Evolutionary conservation across 2,888 invertebrate species (phyloP).

Genomic region (Agonopterix heracliana): DNA sequence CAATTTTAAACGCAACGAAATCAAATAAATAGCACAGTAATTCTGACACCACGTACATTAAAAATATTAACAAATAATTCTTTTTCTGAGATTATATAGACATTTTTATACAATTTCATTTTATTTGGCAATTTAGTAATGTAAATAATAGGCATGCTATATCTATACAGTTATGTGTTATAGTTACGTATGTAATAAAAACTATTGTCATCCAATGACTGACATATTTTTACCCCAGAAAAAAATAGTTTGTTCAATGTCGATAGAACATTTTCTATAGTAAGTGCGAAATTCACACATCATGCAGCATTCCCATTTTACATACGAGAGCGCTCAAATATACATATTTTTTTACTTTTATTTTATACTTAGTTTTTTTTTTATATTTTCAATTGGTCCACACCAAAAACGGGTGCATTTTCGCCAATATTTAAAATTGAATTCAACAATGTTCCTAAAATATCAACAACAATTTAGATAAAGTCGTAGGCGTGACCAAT

Average conservation of each 20-base stretch:
- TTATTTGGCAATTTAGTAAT: constrained; percentile 1
- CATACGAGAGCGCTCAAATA: too few species aligned
- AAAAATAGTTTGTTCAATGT: too few species aligned
- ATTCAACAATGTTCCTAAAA: constrained; percentile 1
- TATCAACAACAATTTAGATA: constrained; percentile 14
- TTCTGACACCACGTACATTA: background rate
- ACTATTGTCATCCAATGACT: constrained; percentile 1
- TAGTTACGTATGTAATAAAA: constrained; percentile 7
- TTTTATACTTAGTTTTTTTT: too few species aligned
- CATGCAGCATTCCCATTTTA: too few species aligned
- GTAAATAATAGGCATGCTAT: constrained; percentile 2
- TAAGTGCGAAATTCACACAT: too few species aligned
- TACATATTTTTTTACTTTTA: too few species aligned
- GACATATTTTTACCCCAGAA: background rate
- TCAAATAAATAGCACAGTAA: background rate
- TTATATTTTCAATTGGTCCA: constrained; percentile 27
- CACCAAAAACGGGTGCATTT: constrained; percentile 25
- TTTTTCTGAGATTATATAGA: too few species aligned
- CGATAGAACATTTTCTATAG: too few species aligned
- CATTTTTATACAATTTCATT: background rate
- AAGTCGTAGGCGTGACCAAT: constrained; percentile 23
- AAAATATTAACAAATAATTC: background rate
- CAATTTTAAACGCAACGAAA: background rate
- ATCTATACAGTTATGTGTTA: constrained; percentile 2
- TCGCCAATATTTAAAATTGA: too few species aligned